A percentile compares a stretch with the other conserved stretches of the same genome.
phyloP scores from a whole-genome alignment of 2,797 vertebrate species.

The Pangasius mekongensis region DNA sequence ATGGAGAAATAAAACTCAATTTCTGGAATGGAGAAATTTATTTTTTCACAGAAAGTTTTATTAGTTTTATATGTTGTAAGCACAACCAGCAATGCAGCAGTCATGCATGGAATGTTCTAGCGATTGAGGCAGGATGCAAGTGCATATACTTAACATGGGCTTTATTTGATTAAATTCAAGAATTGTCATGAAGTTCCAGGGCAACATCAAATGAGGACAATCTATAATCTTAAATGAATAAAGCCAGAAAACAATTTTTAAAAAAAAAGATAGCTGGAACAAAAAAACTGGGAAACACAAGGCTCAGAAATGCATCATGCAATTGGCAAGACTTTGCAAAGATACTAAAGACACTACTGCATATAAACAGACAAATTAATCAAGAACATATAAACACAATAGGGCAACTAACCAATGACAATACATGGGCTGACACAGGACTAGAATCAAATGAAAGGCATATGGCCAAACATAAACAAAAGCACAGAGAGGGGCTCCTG shows the following conservation, averaged over 20 bases:
- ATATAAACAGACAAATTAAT: background rate
- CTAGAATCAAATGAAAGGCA: background rate
- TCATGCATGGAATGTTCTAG: background rate
- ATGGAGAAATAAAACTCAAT: background rate
- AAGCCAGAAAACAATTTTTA: background rate
- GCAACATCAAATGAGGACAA: background rate
- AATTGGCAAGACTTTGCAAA: background rate
- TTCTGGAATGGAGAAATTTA: background rate
- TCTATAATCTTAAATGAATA: background rate
- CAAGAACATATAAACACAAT: background rate
- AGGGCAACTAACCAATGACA: background rate
- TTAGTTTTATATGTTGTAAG: background rate
- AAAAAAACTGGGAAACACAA: background rate
- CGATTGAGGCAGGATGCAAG: background rate
- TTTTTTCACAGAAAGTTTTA: background rate
- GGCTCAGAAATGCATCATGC: background rate
- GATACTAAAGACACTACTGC: background rate
- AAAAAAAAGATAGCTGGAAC: background rate
- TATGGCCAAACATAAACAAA: background rate
- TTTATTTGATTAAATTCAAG: background rate
- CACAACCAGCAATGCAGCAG: background rate
- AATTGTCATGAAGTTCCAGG: background rate
- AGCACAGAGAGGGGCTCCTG: background rate
- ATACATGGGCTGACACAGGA: background rate
- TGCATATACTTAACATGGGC: background rate